phyloP scores from a whole-genome alignment of 1,140 invertebrate species.

The Orchesella cincta region DNA sequence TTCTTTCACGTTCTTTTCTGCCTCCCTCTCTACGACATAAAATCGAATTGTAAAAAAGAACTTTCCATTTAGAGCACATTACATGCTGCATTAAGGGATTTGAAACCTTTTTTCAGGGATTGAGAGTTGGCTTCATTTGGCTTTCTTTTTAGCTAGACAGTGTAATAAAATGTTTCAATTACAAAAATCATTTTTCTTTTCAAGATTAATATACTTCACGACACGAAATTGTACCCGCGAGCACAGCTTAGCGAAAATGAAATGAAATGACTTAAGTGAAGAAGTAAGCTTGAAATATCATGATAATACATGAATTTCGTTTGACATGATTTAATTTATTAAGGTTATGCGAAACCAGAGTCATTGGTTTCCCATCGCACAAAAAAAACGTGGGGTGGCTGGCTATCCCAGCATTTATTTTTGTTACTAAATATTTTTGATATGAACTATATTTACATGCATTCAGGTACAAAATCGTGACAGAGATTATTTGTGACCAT shows the following conservation, averaged over 20 bases:
- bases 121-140: not conserved
- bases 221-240: not conserved
- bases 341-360: constrained; percentile 10
- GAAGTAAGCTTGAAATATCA: not conserved
- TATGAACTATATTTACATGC: not conserved
- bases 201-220: not conserved
- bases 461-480: not conserved
- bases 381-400: not conserved
- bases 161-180: constrained; percentile 19
- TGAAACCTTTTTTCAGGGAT: not conserved
- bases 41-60: not conserved
- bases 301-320: not conserved
- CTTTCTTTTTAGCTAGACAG: constrained; percentile 3
- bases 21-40: not conserved
- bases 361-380: not conserved
- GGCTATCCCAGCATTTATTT: not conserved
- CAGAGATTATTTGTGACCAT: not conserved
- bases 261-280: not conserved
- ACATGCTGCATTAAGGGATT: not conserved
- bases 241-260: not conserved
- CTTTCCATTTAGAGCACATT: not conserved
- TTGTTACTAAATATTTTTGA: not conserved
- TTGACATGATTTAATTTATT: constrained; percentile 18
- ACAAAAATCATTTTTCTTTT: not conserved
- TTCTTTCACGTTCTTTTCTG: not conserved